Conservation (phyloP, 2,888 invertebrate genomes). For the Raillietiella orientalis region DNA sequence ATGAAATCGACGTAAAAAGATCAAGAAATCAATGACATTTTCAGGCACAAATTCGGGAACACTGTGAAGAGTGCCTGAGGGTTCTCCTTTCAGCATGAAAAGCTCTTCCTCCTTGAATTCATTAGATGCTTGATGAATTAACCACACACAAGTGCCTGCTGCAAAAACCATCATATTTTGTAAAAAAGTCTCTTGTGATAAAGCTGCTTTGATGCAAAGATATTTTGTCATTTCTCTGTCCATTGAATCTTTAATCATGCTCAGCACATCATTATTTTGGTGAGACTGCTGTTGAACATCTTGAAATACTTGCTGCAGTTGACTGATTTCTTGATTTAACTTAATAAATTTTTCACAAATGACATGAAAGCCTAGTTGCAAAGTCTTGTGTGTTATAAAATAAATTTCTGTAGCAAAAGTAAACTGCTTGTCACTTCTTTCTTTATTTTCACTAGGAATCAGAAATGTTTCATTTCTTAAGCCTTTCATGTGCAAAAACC, state of each 20-base stretch:
- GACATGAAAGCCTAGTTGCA: conserved; percentile 29
- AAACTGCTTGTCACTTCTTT: conserved; percentile 19
- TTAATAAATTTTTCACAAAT: conserved; percentile 18
- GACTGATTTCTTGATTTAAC: conserved; percentile 26
- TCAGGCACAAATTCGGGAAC: conserved; percentile 70
- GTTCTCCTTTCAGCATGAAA: background rate
- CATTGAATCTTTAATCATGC: conserved; percentile 12
- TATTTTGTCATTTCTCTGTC: conserved; percentile 7
- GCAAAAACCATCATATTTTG: conserved; percentile 35
- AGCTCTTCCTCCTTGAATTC: conserved; percentile 1
- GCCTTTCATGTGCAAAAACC: conserved; percentile 27
- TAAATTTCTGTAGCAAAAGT: conserved; percentile 72
- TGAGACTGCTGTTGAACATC: conserved; percentile 18
- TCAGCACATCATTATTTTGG: background rate
- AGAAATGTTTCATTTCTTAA: conserved; percentile 43
- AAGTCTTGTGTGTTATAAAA: conserved; percentile 54
- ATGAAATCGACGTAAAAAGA: conserved; percentile 31
- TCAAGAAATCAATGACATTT: conserved; percentile 47
- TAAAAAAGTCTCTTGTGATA: conserved; percentile 38
- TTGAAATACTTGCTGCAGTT: conserved; percentile 34
- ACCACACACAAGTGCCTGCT: conserved; percentile 49
- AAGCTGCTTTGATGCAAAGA: conserved; percentile 19
- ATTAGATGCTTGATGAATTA: conserved; percentile 44
- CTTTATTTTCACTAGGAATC: conserved; percentile 18
- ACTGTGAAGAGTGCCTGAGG: conserved; percentile 22